These are phyloP conservation scores for Anolis carolinensis DNA, from an alignment of 2,113 vertebrate genomes.

Conservation along the genomic window DNA sequence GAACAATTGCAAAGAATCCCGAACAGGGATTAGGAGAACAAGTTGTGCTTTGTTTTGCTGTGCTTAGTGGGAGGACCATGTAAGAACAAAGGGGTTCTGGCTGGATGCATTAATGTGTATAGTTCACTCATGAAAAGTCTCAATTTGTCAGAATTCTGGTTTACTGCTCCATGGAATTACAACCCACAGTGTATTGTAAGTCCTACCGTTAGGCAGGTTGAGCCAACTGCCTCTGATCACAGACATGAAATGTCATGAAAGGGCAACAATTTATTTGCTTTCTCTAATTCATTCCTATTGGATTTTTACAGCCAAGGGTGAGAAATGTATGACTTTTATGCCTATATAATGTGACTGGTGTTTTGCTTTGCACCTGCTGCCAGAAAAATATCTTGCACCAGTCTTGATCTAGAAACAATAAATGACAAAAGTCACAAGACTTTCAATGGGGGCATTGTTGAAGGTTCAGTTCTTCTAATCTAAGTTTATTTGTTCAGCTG, in stretches of 20 bases:
- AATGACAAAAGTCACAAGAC: neutral
- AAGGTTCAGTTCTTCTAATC: neutral
- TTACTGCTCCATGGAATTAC: neutral
- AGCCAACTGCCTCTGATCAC: neutral
- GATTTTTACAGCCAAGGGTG: neutral
- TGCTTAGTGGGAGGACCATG: neutral
- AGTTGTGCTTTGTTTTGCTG: neutral
- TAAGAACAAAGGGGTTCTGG: neutral
- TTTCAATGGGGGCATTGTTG: neutral
- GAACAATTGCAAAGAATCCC: neutral
- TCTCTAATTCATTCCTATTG: neutral
- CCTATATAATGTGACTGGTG: neutral
- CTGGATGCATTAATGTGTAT: neutral
- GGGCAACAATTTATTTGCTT: neutral
- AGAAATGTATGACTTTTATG: neutral
- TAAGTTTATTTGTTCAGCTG: slow-evolving; percentile 15
- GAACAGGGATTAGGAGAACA: neutral
- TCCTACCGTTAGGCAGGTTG: neutral
- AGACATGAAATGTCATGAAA: neutral
- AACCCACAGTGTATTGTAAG: no score
- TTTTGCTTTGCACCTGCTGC: neutral
- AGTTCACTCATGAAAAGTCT: neutral
- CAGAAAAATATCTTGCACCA: neutral
- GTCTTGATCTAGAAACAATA: neutral
- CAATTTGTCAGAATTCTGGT: neutral